Conservation (phyloP, 2,888 invertebrate genomes). For the Mongoloraphidia duomilia region DNA sequence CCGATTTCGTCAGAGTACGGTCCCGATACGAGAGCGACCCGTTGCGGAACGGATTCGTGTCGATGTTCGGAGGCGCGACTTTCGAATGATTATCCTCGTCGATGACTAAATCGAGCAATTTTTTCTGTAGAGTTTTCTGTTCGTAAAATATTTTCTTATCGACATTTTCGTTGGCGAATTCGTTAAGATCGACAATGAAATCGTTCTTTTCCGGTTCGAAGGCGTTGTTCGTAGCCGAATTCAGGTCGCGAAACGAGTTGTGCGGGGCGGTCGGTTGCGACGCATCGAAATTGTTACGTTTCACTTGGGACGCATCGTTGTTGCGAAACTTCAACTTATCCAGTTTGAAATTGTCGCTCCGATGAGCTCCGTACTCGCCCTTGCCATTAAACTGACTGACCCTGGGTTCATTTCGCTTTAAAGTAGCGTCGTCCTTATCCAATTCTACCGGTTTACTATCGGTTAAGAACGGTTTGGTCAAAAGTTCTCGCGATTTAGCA, state of each 20-base stretch:
- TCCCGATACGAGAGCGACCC: slow-evolving; percentile 21
- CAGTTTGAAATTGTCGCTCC: neutral
- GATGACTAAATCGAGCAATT: slow-evolving; percentile 23
- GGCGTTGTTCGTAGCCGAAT: slow-evolving; percentile 4
- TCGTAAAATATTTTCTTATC: slow-evolving; percentile 9
- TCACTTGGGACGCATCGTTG: neutral
- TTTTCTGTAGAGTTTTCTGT: slow-evolving; percentile 17
- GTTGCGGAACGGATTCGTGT: slow-evolving; percentile 14
- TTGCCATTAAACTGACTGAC: neutral
- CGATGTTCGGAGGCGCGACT: slow-evolving; percentile 10
- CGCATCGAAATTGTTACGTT: neutral
- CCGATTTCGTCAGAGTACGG: slow-evolving; percentile 29
- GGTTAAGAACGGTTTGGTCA: slow-evolving; percentile 38
- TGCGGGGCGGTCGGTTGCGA: slow-evolving; percentile 17
- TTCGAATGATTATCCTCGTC: slow-evolving; percentile 13
- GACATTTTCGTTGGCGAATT: neutral
- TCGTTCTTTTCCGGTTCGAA: neutral
- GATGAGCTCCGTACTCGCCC: neutral
- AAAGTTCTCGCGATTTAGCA: slow-evolving; percentile 52
- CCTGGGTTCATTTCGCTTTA: slow-evolving; percentile 2
- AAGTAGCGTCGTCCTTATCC: slow-evolving; percentile 1
- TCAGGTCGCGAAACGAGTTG: slow-evolving; percentile 26
- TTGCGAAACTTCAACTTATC: neutral
- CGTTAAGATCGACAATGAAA: too few relatives aligned
- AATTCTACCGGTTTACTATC: slow-evolving; percentile 3